A percentile compares a stretch with the other conserved stretches of the same genome.
phyloP scores from a whole-genome alignment of 2,888 invertebrate species.

The Entomobrya proxima region DNA sequence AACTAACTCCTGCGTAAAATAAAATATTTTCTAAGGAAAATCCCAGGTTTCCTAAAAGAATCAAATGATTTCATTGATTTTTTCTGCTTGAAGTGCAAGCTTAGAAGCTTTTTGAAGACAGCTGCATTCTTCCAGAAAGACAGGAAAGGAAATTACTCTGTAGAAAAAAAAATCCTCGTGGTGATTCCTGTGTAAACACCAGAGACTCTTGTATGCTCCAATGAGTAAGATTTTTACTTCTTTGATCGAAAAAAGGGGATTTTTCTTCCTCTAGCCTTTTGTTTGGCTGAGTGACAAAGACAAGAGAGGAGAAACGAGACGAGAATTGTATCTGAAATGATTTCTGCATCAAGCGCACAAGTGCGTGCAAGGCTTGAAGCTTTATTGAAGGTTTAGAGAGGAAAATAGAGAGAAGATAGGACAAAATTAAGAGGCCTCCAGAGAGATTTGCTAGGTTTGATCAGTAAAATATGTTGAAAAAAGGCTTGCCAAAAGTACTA shows the following conservation, averaged over 20 bases:
- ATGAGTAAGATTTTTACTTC: too few relatives aligned
- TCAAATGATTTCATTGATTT: neutral
- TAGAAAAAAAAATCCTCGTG: neutral
- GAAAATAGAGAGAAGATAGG: neutral
- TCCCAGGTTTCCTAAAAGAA: too few relatives aligned
- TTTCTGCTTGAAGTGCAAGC: too few relatives aligned
- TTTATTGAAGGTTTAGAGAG: neutral
- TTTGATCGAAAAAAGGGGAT: neutral
- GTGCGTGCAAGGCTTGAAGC: neutral
- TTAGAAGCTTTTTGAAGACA: neutral
- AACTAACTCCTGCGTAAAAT: too few relatives aligned
- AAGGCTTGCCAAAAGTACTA: neutral
- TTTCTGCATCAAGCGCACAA: neutral
- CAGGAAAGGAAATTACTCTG: neutral
- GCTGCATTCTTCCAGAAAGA: constrained; percentile 8
- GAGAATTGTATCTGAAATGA: neutral
- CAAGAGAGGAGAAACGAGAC: neutral
- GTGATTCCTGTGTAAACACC: neutral
- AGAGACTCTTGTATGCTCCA: too few relatives aligned
- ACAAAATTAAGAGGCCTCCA: constrained; percentile 15
- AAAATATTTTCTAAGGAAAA: too few relatives aligned
- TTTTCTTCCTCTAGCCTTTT: neutral
- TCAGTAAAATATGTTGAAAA: neutral
- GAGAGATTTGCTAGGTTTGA: neutral
- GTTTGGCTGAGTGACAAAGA: neutral